Evolutionary conservation across 1,140 invertebrate species (phyloP), one percentile per base, ranked within the genome.

Genomic region (Manduca sexta): DNA sequence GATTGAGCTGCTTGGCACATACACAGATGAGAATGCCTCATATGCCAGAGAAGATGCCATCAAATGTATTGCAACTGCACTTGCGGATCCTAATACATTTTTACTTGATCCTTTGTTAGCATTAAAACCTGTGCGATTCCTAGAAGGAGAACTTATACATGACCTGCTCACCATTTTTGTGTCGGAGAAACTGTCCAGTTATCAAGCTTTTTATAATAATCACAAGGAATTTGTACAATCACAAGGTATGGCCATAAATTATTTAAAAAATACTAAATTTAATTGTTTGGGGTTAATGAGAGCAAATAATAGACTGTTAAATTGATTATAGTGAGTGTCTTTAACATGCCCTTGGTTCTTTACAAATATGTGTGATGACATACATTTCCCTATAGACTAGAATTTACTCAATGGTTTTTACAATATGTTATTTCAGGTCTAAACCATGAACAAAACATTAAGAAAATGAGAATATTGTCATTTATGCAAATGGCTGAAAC

Each of bases 401-500:
- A 39, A 2, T 7, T 10, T 16, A 10, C 7, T 16, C 14, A 3
- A 37, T 43, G 6, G 2, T 13, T 33, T 14, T 30, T 50, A 40
- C 39, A 12, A 14, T 46, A n/a, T n/a, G 12, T 52, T 31, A n/a
- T 42, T 48, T 50, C 71, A 92, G 93, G 93, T 46, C 82, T 98
- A 15, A 95, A 96, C 69, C 97, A 99, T 84, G 95, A 98, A 64
- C 92, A 97, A 68, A 98, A 98, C 71, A 91, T 98, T 86, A 94
- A 96, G 60, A 99, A 99, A 82, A 98, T 99, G 97, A 90, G 97
- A 48, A 87, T 98, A 56, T 74, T 99, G 12, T 97, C 97, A 1
- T 98, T 99, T 68, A 98, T 99, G 95, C 96, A 98, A 80, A 90
- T 99, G 76, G 97, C 96, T 8, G 97, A 99, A 79, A 93, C 90